A percentile compares a stretch with the other conserved stretches of the same genome.
Conservation (phyloP, 2,113 vertebrate species). For the pig (Sus scrofa) region DNA sequence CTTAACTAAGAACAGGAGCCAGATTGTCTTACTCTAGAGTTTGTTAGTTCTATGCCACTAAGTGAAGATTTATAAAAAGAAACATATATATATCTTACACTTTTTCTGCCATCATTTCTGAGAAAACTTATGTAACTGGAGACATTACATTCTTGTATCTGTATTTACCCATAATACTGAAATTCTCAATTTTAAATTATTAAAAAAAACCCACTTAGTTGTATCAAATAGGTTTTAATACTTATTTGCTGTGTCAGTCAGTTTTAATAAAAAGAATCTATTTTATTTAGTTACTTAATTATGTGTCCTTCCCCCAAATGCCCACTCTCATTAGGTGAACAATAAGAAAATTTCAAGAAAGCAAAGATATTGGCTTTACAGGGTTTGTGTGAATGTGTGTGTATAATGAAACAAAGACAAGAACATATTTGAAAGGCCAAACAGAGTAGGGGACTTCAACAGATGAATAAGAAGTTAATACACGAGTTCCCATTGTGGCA, state of each 20-base stretch:
- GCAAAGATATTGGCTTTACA: background rate
- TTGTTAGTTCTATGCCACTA: slow-evolving; percentile 14
- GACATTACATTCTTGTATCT: background rate
- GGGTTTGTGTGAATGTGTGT: background rate
- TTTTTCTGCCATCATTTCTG: background rate
- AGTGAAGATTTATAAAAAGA: background rate
- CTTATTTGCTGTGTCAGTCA: background rate
- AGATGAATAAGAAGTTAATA: background rate
- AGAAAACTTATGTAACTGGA: slow-evolving; percentile 1
- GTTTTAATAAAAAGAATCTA: background rate
- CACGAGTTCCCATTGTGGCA: no score
- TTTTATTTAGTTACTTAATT: slow-evolving; percentile 12
- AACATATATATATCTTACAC: background rate
- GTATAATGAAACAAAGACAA: background rate
- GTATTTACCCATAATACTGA: background rate
- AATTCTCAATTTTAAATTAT: background rate
- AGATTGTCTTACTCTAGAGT: background rate
- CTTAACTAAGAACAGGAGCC: background rate
- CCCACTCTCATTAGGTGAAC: background rate
- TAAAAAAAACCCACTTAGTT: slow-evolving; percentile 5
- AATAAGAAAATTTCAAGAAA: slow-evolving; percentile 22
- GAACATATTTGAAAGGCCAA: background rate
- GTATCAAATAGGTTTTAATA: slow-evolving; percentile 9
- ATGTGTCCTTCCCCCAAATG: background rate
- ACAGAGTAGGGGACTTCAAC: background rate